Percentiles rank a stretch among this genome's conserved stretches.
phyloP scores from a whole-genome alignment of 1,140 invertebrate genomes.

The Drosophila pruinosa region DNA sequence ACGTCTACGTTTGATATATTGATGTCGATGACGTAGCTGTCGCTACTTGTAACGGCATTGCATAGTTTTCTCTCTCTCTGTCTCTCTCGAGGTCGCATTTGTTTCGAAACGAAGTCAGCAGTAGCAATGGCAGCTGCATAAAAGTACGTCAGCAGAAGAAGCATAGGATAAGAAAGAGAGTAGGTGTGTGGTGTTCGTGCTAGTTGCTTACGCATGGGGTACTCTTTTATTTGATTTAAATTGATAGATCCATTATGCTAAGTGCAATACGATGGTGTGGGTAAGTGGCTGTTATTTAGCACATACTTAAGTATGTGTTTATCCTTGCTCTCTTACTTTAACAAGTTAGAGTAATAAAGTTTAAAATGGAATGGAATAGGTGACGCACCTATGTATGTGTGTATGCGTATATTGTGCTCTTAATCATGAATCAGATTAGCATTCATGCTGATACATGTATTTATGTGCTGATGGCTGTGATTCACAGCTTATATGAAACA shows the following conservation, averaged over 20 bases:
- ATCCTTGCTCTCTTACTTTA: neutral
- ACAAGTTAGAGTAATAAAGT: no score
- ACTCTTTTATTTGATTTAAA: neutral
- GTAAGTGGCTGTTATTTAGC: no score
- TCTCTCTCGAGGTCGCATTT: conserved; percentile 9
- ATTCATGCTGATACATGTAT: neutral
- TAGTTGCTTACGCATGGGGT: neutral
- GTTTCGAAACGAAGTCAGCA: conserved; percentile 7
- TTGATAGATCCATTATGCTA: neutral
- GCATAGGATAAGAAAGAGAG: neutral
- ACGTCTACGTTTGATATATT: neutral
- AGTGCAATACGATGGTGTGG: neutral
- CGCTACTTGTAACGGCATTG: conserved; percentile 11
- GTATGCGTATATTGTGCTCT: neutral
- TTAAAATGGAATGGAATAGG: neutral
- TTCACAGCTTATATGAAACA: no score
- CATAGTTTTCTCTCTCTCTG: neutral
- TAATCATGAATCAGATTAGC: neutral
- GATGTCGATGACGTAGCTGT: neutral
- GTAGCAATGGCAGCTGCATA: neutral
- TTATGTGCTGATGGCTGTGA: no score
- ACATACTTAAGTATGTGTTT: neutral
- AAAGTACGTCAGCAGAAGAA: conserved; percentile 1
- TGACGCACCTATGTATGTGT: neutral
- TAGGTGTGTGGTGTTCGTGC: no score